Base-by-base conservation (phyloP, 2,888 invertebrate genomes). In the Oithona nana region DNA sequence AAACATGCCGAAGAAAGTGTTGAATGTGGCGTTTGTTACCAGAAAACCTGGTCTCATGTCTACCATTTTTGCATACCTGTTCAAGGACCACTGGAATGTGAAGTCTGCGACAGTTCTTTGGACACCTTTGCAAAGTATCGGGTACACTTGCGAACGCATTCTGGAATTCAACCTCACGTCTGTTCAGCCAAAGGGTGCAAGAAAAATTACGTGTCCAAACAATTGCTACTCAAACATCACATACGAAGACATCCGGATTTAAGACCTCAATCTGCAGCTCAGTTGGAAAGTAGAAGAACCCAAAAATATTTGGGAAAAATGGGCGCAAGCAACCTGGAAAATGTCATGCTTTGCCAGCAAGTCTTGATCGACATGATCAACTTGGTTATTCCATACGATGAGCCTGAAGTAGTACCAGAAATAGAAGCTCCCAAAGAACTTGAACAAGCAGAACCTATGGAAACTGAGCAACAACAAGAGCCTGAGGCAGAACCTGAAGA, bases 1-100 rank as follows among this genome's bases (percentile, higher is more conserved):
- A 90, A 89, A 73, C 89, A 90, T 72, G 88, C 88, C 26, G 88
- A 88, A 1, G 87, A 89, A 70, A 88, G 88, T 73, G 83, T 86
- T 1, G 73, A 83, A 39, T 89, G 89, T 71, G 87, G 87, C 72
- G 82, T 80, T 69, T 89, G 89, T 72, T 73, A 88, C 60, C 87
- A 88, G 70, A 89, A 88, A 70, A 88, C 88, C 69, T 89, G 89
- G 89, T 87, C 87, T 0, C 88, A 89, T 73, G 84, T 88, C 4
- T 89, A 88, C 75, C 89, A 89, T 71, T 89, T 89, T 70, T 89
- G 89, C 71, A 80, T 84, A 66, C 88, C 88, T 50, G 87, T 28
- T 20, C 22, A 88, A 2, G 74, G 79, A 11, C 77, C 80, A 63
- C 88, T 88, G 72, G 75, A 77, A 1, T 89, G 89, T 74, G 88